phyloP scores from a whole-genome alignment of 2,888 invertebrate species.

The Brachypalpus laphriformis region DNA sequence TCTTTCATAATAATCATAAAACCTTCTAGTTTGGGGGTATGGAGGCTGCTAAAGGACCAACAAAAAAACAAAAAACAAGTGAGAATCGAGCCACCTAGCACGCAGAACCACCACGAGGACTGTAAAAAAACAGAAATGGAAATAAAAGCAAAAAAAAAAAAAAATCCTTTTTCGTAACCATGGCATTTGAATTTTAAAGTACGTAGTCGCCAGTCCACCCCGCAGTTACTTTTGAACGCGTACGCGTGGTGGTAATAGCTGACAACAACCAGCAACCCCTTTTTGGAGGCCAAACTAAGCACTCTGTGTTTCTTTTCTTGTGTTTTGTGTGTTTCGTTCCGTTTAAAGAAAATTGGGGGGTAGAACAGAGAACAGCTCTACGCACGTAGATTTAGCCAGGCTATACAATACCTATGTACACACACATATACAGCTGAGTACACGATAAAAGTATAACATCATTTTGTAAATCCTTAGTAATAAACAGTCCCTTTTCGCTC shows the following conservation, averaged over 20 bases:
- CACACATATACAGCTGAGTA: constrained; percentile 18
- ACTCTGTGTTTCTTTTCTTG: constrained; percentile 17
- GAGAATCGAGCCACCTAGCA: constrained; percentile 8
- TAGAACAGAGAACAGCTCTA: constrained; percentile 14
- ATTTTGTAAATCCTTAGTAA: constrained; percentile 71
- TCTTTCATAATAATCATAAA: constrained; percentile 68
- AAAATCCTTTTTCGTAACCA: constrained; percentile 43
- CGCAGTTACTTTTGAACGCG: constrained; percentile 40
- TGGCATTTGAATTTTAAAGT: constrained; percentile 69
- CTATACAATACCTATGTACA: neutral
- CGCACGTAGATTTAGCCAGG: constrained; percentile 42
- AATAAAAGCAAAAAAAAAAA: neutral
- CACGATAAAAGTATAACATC: constrained; percentile 70
- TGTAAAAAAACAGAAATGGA: neutral
- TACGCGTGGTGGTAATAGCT: constrained; percentile 45
- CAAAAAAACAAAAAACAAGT: neutral
- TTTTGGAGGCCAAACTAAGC: constrained; percentile 5
- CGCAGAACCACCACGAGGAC: neutral
- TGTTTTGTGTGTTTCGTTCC: constrained; percentile 21
- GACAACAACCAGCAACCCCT: constrained; percentile 48
- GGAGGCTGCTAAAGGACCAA: constrained; percentile 19
- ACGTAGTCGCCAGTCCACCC: constrained; percentile 49
- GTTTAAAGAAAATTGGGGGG: constrained; percentile 33
- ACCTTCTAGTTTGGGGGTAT: neutral
- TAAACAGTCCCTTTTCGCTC: constrained; percentile 71